These are phyloP conservation scores for Probaryconus sp. DNA, from an alignment of 1,140 invertebrate genomes.

Conservation along the genomic window DNA sequence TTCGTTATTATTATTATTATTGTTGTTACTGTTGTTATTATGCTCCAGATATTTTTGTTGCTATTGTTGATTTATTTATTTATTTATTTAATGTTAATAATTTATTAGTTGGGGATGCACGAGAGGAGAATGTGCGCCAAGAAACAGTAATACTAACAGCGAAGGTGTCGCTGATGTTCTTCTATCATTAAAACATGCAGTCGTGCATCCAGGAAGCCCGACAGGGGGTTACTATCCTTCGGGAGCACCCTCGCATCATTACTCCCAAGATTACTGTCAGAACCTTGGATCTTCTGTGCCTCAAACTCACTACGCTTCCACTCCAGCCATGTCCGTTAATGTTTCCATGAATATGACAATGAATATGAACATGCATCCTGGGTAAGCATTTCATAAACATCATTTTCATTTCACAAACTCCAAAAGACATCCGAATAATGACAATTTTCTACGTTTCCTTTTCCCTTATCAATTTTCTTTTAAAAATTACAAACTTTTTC, in stretches of 20 bases:
- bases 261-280: slow-evolving; percentile 76
- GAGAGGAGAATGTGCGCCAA: slow-evolving; percentile 72
- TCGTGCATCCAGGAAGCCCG: slow-evolving; percentile 86
- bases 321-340: slow-evolving; percentile 92
- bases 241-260: slow-evolving; percentile 71
- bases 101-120: slow-evolving; percentile 73
- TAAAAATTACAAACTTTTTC: too few relatives aligned
- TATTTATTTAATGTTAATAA: not conserved
- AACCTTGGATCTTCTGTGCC: slow-evolving; percentile 72
- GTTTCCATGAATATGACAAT: slow-evolving; percentile 99
- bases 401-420: too few relatives aligned
- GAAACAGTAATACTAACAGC: slow-evolving; percentile 71
- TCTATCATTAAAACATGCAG: slow-evolving; percentile 90
- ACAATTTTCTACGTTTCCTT: too few relatives aligned
- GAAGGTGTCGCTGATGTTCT: slow-evolving; percentile 90
- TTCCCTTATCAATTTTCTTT: too few relatives aligned
- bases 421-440: too few relatives aligned
- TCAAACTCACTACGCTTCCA: slow-evolving; percentile 78
- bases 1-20: not conserved
- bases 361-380: slow-evolving; percentile 86
- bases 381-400: slow-evolving; percentile 73
- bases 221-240: slow-evolving; percentile 75
- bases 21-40: not conserved
- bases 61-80: not conserved
- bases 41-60: not conserved